Conservation (phyloP, 2,113 vertebrate genomes). For the Pachypanchax playfairii region DNA sequence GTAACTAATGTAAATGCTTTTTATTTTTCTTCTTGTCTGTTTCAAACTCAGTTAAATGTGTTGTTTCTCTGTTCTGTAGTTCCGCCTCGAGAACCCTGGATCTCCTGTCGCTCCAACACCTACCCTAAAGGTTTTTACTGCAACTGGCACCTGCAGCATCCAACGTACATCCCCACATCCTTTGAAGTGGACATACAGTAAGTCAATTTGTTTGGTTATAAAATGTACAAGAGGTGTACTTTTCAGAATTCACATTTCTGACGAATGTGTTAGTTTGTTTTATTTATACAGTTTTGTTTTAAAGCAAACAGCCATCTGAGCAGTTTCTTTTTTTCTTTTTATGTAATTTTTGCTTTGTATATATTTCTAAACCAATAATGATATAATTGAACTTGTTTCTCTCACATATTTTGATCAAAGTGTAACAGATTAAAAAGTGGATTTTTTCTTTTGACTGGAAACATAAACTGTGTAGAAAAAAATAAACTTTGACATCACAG, state of each 20-base stretch:
- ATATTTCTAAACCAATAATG: too few species aligned
- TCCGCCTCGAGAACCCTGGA: conserved; percentile 84
- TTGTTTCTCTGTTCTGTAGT: conserved; percentile 67
- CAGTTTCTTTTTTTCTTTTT: too few species aligned
- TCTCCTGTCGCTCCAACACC: conserved; percentile 94
- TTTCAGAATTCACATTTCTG: neutral
- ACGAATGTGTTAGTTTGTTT: neutral
- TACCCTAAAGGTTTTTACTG: conserved; percentile 98
- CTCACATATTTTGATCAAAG: too few species aligned
- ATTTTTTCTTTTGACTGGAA: too few species aligned
- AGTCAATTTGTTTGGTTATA: conserved; percentile 61
- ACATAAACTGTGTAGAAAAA: too few species aligned
- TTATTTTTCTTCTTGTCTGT: neutral
- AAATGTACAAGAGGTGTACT: neutral
- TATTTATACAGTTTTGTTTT: too few species aligned
- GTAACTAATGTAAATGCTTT: conserved; percentile 19
- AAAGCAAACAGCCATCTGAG: too few species aligned
- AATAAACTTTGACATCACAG: too few species aligned
- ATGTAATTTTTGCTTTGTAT: too few species aligned
- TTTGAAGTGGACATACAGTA: conserved; percentile 95
- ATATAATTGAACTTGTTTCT: too few species aligned
- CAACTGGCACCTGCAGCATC: conserved; percentile 90
- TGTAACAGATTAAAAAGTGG: too few species aligned
- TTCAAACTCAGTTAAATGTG: neutral
- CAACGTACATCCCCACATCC: conserved; percentile 89